Evolutionary conservation across 2,797 vertebrate genomes (phyloP), one percentile per base, ranked within the genome.

Genomic region (Centropyge bicolor): DNA sequence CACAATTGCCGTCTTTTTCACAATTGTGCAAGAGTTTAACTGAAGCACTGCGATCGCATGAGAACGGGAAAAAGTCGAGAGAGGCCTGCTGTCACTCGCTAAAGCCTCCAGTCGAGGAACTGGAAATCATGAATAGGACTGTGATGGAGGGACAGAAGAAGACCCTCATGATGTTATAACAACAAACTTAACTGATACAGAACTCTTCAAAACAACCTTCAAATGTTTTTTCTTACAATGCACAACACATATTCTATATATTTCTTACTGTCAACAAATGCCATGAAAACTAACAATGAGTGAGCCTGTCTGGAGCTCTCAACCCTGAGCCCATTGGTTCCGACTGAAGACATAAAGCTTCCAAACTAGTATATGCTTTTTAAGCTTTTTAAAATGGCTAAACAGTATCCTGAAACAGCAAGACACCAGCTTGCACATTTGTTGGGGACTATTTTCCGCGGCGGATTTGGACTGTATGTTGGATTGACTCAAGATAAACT

Each of bases 1-100:
- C n/a, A n/a, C 87, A 88, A 81, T 81, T 83, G 72, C 84, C 74
- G 74, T 86, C 76, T 78, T 91, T 89, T 92, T 83, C 86, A 85
- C 45, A 70, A 71, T 85, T 91, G 89, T 74, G 76, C 85, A 91
- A 91, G 55, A 82, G 73, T 86, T 90, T 89, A 73, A 78, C 74
- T 78, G 77, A 73, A 86, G 66, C 35, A 48, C 65, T 86, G 46
- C 65, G 78, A 86, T 84, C 61, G 55, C 84, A 86, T 46, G 79
- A 87, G 75, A 83, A 79, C 43, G 64, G 76, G 80, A 79, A 59
- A 85, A 82, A 86, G 71, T 79, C 82, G 74, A 57, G 52, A 76
- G 70, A 85, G 76, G 65, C 52, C 74, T 80, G 70, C 68, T 76
- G 85, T 88, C 88, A 88, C 86, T 74, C 81, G 61, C 65, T 74